Evolutionary conservation across 1,140 invertebrate species (phyloP), one percentile per base, ranked within the genome.

Genomic region (Microplitis mediator): DNA sequence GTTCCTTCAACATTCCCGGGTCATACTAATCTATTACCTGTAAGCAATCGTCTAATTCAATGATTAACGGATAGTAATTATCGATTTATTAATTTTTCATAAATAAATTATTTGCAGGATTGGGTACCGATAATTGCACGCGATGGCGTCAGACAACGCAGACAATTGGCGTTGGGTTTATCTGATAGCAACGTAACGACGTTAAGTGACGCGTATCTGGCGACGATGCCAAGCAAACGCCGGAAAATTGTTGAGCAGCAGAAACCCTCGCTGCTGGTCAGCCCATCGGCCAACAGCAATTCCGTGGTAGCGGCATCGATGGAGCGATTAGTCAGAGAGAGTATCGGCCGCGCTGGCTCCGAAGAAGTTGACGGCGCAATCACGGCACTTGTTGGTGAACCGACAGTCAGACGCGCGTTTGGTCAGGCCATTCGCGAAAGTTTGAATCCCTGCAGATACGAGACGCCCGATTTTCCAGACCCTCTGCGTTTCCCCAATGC

Each of bases 181-280:
- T 82, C 83, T 5, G 72, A 80, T 4, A 81, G 81, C 32, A 79
- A 84, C 6, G 87, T 90, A 67, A 76, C 85, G 4, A 90, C 91
- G 5, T 92, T 93, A 74, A 95, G 93, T 75, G 94, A 95, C 86
- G 93, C 93, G n/a, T 96, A 96, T 81, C 85, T 95, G 45, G 91
- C 91, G 23, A 92, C 92, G 6, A 91, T 95, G 90, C 94, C 95
- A 9, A 91, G 90, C 51, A 96, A 95, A 84, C 88, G 94, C 14
- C 90, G 94, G 75, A 94, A 94, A 85, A 85, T 95, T 67, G 90
- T 92, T 3, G 85, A 88, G 58, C 84, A 86, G 36, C 83, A 86
- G 52, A 88, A 86, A 66, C 84, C 84, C 62, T 82, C 80, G 56
- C 77, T 86, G 52, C 72, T 87, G 4, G 81, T 82, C 1, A 85